Evolutionary conservation across 2,113 vertebrate genomes (phyloP).

Genomic region (Equus przewalskii): DNA sequence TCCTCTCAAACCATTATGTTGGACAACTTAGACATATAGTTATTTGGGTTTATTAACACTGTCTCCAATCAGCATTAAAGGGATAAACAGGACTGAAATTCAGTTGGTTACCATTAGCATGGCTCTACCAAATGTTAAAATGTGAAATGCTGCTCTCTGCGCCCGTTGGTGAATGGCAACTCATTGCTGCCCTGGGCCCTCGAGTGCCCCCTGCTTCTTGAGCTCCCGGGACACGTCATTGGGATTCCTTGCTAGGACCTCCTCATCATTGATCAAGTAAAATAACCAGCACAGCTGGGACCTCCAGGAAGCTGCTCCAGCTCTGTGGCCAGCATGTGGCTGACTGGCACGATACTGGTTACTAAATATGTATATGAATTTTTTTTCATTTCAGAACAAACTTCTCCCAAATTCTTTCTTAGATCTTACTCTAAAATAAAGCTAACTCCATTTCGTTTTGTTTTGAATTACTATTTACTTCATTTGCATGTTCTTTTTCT

Average conservation of each 20-base stretch:
- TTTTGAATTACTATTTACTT: not conserved
- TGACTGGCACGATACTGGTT: not conserved
- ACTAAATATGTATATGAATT: too few species aligned
- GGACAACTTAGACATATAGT: not conserved
- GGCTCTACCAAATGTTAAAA: not conserved
- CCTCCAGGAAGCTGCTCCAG: not conserved
- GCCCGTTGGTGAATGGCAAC: not conserved
- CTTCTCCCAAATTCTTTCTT: constrained; percentile 4
- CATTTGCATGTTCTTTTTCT: not conserved
- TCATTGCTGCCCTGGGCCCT: not conserved
- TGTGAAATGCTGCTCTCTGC: not conserved
- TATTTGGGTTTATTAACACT: not conserved
- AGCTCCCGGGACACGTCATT: not conserved
- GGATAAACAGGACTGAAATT: not conserved
- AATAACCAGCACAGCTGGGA: not conserved
- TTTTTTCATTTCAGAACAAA: not conserved
- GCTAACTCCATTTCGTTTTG: not conserved
- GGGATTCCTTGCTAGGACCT: not conserved
- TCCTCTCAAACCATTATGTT: not conserved
- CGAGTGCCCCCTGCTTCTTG: not conserved
- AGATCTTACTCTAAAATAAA: not conserved
- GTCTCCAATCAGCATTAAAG: not conserved
- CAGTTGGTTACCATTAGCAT: not conserved
- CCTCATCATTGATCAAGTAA: not conserved
- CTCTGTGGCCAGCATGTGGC: not conserved